Base-by-base conservation (phyloP, 1,140 invertebrate species). In the Papilio xuthus region DNA sequence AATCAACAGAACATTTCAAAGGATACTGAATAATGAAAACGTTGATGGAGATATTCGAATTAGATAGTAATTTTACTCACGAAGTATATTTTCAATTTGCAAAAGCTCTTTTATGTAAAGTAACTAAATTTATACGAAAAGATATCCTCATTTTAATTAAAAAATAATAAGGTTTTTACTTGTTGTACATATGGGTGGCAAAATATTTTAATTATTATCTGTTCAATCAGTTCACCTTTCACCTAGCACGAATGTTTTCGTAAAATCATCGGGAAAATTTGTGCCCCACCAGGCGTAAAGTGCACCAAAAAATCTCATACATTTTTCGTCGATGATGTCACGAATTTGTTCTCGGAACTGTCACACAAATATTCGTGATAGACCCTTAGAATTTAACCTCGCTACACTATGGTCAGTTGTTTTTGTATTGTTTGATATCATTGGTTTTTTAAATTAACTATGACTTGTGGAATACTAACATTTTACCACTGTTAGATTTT, bases 1-100 rank as follows among this genome's bases (percentile, higher is more conserved):
- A 67, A 67, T 67, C 60, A 67, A 67, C 60, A 67, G 60, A 67
- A 67, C 60, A 67, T 67, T 67, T 67, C 60, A 67, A 67, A 67
- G 60, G 60, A 67, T 67, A 28, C 26, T 67, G 60, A 67, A 67
- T 67, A 67, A 67, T 67, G 60, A 67, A 67, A 67, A 67, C 13
- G 60, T 67, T 67, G 26, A 67, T 67, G 60, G 60, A 67, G 60
- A 67, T 67, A 67, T 67, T 67, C 60, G 60, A 67, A 67, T 67
- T 67, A 67, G 4, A 67, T 67, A 28, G 26, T 67, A 67, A 67
- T 67, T 67, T 32, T 67, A 67, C 60, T 20, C 6, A 26, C 23
- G 32, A 56, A 56, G 12, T 67, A 28, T 67, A 28, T 67, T 67
- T 28, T 67, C 26, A 67, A 28, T 67, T 67, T 67, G 60, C 4